Percentiles rank a stretch among this genome's conserved stretches.
phyloP scores from a whole-genome alignment of 2,113 vertebrate species.

The Lonchura striata region DNA sequence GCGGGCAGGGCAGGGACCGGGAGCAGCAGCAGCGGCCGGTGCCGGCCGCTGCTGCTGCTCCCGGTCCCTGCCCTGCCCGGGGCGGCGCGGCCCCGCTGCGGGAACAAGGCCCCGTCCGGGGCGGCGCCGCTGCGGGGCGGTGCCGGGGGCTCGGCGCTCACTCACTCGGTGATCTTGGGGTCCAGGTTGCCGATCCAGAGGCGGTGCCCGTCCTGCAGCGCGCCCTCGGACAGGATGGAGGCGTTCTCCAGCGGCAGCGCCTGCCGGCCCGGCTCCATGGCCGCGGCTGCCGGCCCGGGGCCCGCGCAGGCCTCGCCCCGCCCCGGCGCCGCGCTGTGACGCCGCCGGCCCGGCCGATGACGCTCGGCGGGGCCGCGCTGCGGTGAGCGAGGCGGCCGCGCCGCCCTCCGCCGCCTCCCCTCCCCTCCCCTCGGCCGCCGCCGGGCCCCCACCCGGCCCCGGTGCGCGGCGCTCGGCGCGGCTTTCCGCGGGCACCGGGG shows the following conservation, averaged over 20 bases:
- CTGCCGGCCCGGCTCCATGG: slow-evolving; percentile 67
- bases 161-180: slow-evolving; percentile 97
- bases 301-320: neutral
- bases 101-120: neutral
- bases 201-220: slow-evolving; percentile 90
- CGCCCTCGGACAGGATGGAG: slow-evolving; percentile 91
- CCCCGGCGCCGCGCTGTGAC: neutral
- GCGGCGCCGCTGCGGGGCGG: neutral
- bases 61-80: too few relatives aligned
- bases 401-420: neutral
- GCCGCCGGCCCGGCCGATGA: neutral
- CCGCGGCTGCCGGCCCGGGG: too few relatives aligned
- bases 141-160: neutral
- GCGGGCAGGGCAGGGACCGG: neutral
- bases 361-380: neutral
- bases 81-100: rapidly evolving
- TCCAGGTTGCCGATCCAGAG: slow-evolving; percentile 97
- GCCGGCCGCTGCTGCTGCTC: too few relatives aligned
- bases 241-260: slow-evolving; percentile 89
- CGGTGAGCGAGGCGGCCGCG: neutral
- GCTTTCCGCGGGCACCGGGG: neutral
- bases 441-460: neutral
- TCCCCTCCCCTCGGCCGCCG: neutral
- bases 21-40: rapidly evolving
- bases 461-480: neutral